Evolutionary conservation across 2,797 vertebrate genomes (phyloP), one percentile per base, ranked within the genome.

Genomic region (Netta rufina): DNA sequence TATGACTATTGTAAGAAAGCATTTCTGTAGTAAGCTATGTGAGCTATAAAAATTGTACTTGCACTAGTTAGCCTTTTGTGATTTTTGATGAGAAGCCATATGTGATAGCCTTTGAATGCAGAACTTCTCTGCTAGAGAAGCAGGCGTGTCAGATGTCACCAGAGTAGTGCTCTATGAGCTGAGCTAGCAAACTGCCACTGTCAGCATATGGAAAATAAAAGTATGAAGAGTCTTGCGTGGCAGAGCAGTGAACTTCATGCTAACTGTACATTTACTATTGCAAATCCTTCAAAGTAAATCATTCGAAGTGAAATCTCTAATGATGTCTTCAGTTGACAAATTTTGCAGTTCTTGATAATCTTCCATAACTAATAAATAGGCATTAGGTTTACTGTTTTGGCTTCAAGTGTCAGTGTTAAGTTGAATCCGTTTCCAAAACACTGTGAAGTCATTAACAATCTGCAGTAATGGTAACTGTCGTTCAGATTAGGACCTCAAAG

Each of bases 131-230:
- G 11, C 74, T 81, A 80, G 84, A 90, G 77, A 92, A 67, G 65
- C 47, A 43, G 75, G 38, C 13, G 0, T 93, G 96, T 97, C 94
- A 57, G 70, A 24, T 97, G 71, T 97, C 87, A 93, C 58, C 60
- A 72, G 53, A 77, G 71, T 83, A 84, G 69, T 78, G 67, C 66
- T 96, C 84, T 95, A 73, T 90, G 92, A 95, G 81, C 67, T 84
- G 93, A 73, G 71, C 87, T 89, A 97, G 75, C 54, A 94, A 97
- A 69, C 84, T 96, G 65, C 84, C 41, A 12, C 96, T 94, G 61
- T 97, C 70, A 86, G 69, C 75, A 2, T 90, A 19, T 90, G 70
- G 64, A 84, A 94, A 75, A 95, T 96, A 93, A 89, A 91, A 88
- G 64, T 93, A 71, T 96, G 80, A 81, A 88, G 96, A 90, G 47